Percentiles rank a stretch among this genome's conserved stretches.
phyloP scores from a whole-genome alignment of 2,113 vertebrate species.

The Micromys minutus region DNA sequence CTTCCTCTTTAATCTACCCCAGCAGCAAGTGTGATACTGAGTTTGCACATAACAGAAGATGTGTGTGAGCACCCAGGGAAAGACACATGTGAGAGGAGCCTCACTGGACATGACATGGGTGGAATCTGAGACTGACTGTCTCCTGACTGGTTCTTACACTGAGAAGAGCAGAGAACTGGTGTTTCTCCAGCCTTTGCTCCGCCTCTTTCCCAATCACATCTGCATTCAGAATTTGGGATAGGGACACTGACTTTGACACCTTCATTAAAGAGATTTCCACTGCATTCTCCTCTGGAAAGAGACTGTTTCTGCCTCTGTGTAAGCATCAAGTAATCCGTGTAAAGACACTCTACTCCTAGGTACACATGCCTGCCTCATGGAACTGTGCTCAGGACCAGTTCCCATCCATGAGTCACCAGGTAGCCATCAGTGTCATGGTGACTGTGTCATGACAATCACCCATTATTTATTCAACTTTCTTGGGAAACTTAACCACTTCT shows the following conservation, averaged over 20 bases:
- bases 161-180: not conserved
- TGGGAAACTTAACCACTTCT: too few relatives aligned
- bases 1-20: not conserved
- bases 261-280: too few relatives aligned
- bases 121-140: not conserved
- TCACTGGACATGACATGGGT: too few relatives aligned
- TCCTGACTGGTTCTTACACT: not conserved
- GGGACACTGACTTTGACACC: not conserved
- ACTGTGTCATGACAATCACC: accelerated
- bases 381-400: not conserved
- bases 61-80: not conserved
- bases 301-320: not conserved
- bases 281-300: not conserved
- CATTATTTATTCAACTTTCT: not conserved
- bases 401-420: not conserved
- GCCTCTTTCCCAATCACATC: not conserved
- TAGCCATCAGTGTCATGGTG: accelerated
- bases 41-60: not conserved
- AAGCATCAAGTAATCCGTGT: not conserved
- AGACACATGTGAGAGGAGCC: not conserved
- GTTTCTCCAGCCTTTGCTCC: not conserved
- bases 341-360: not conserved
- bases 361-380: not conserved
- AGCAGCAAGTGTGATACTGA: not conserved
- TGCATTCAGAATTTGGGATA: not conserved